Evolutionary conservation across 2,888 invertebrate genomes (phyloP), one percentile per base, ranked within the genome.

Genomic region (Dorcus parallelipipedus): DNA sequence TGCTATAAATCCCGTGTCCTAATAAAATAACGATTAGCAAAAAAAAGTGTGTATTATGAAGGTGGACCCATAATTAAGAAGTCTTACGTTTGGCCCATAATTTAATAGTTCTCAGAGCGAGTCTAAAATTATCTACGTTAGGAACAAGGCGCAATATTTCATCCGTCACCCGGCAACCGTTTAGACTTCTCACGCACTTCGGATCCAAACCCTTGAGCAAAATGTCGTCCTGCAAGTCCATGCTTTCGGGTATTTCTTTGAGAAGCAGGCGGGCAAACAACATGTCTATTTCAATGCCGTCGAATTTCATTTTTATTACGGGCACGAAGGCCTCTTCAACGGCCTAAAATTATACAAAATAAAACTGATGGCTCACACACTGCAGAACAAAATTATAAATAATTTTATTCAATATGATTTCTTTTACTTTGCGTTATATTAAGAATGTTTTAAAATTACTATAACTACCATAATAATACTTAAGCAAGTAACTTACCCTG

Each of bases 311-410:
- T 81, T 99, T 99, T 65, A 99, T 97, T 7, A 99, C 96, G 3
- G 99, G 99, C 65, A 99, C 99, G 80, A 92, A 99, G 0, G 99
- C 99, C 76, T 98, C 98, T 78, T 98, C 97, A 0, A 99, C 97
- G 1, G 95, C 88, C 89, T 91, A 72, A n/a, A 76, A 76, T 58
- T 63, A 52, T 49, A 54, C 49, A 62, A 52, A 45, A 38, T 38
- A 38, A 48, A 52, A 49, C 8, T 33, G 26, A 1, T 14, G n/a
- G n/a, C 7, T 52, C 51, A 43, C 8, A 4, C 4, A 9, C 7
- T 50, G 4, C 5, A 51, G 39, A 33, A 33, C 5, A 33, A 33
- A 33, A 51, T 49, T 51, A 7, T 51, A 5, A 51, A 33, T 6
- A 33, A 5, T 33, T 33, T 33, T 7, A 7, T 33, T 6, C 26